Evolutionary conservation across 2,113 vertebrate species (phyloP).

Genomic region (Menidia beryllina): DNA sequence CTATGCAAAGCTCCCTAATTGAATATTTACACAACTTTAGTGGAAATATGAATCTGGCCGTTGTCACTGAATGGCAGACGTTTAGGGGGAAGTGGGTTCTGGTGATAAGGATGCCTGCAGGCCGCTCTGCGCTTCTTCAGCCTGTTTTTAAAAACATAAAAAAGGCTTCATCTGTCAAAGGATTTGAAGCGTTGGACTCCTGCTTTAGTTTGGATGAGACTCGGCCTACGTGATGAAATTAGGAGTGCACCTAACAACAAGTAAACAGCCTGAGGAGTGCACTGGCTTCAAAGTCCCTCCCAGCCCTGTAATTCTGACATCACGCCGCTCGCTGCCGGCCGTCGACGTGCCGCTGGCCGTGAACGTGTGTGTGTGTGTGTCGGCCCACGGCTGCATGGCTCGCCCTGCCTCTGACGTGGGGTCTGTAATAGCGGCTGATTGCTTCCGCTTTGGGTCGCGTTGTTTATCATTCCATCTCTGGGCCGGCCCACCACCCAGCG

Average conservation of each 20-base stretch:
- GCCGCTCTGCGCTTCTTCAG: conserved; percentile 32
- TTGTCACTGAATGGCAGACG: conserved; percentile 59
- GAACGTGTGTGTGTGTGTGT: conserved; percentile 61
- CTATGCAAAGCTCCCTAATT: conserved; percentile 70
- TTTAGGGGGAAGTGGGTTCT: conserved; percentile 59
- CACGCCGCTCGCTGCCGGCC: conserved; percentile 11
- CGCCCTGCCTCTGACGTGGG: conserved; percentile 72
- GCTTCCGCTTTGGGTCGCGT: conserved; percentile 71
- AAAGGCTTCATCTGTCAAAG: neutral
- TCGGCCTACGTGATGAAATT: conserved; percentile 29
- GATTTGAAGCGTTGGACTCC: neutral
- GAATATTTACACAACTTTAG: conserved; percentile 78
- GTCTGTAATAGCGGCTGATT: conserved; percentile 73
- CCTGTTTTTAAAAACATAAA: conserved; percentile 42
- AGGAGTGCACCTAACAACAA: conserved; percentile 7
- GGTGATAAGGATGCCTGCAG: conserved; percentile 36
- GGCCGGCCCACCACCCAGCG: conserved; percentile 65
- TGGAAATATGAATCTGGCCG: conserved; percentile 74
- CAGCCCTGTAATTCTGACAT: conserved; percentile 14
- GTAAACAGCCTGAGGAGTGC: conserved; percentile 24
- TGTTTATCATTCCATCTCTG: conserved; percentile 71
- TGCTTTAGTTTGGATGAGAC: neutral
- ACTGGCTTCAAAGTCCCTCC: conserved; percentile 3
- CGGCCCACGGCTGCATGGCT: conserved; percentile 32
- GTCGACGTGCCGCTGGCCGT: conserved; percentile 23